These are phyloP conservation scores for Pammene fasciana DNA, from an alignment of 2,888 invertebrate genomes.

Conservation along the genomic window DNA sequence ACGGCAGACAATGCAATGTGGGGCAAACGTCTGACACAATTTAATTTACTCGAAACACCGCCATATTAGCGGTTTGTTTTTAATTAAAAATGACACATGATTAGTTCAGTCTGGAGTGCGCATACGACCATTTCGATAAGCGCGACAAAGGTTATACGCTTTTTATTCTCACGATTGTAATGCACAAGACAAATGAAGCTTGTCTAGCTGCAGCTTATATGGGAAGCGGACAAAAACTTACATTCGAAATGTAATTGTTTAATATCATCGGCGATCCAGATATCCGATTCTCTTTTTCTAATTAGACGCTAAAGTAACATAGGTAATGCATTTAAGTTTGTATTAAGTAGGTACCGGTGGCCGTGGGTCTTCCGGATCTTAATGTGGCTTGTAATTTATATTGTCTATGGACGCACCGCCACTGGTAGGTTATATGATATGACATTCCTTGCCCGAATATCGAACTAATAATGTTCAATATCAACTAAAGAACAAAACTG, in stretches of 20 bases:
- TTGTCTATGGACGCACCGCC: no score
- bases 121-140: slow-evolving; percentile 22
- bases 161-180: slow-evolving; percentile 33
- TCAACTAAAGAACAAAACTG: no score
- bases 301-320: not conserved
- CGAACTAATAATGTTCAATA: no score
- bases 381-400: no score
- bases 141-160: slow-evolving; percentile 10
- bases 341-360: no score
- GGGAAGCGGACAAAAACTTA: slow-evolving; percentile 35
- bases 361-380: no score
- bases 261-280: slow-evolving; percentile 9
- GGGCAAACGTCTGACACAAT: slow-evolving; percentile 81
- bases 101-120: not conserved
- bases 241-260: slow-evolving; percentile 29
- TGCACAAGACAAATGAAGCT: slow-evolving; percentile 35
- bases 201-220: slow-evolving; percentile 33
- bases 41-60: slow-evolving; percentile 73
- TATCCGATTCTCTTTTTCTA: not conserved
- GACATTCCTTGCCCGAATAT: no score
- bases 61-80: slow-evolving; percentile 52
- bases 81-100: slow-evolving; percentile 25
- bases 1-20: slow-evolving; percentile 79
- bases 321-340: not conserved
- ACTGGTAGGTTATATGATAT: no score